Evolutionary conservation across 1,140 invertebrate species (phyloP).

Genomic region (Arctopsyche grandis): DNA sequence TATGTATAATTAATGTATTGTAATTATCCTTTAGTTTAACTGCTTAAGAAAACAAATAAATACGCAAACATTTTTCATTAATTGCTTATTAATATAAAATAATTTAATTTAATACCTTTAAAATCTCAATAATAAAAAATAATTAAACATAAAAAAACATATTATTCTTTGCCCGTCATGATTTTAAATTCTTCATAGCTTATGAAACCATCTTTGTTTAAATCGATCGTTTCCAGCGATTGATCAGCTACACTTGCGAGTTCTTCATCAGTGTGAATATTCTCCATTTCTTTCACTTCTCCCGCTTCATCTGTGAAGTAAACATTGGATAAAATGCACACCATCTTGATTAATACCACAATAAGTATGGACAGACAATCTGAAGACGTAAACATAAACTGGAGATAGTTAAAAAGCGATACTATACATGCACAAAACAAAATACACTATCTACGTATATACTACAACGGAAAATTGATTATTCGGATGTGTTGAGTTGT

Average conservation of each 20-base stretch:
- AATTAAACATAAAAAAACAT: background rate
- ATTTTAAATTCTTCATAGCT: constrained; percentile 77
- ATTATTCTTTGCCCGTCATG: constrained; percentile 51
- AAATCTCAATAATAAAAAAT: background rate
- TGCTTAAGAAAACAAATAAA: background rate
- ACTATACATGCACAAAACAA: background rate
- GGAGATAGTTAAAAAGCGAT: background rate
- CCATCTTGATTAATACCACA: no score
- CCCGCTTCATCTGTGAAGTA: constrained; percentile 56
- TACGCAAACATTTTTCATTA: background rate
- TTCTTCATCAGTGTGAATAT: constrained; percentile 68
- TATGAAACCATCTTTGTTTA: constrained; percentile 82
- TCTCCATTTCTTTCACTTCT: constrained; percentile 21
- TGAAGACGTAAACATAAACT: background rate
- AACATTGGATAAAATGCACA: constrained; percentile 14
- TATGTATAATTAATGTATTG: background rate
- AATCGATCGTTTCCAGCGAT: constrained; percentile 76
- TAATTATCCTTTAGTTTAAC: background rate
- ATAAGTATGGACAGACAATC: no score
- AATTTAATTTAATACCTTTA: background rate
- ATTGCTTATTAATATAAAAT: background rate
- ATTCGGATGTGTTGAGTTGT: background rate
- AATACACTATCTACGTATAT: background rate
- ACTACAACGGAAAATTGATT: no score
- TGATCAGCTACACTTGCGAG: constrained; percentile 75